Conservation (phyloP, 2,797 vertebrate species). For the Hippoglossus hippoglossus region DNA sequence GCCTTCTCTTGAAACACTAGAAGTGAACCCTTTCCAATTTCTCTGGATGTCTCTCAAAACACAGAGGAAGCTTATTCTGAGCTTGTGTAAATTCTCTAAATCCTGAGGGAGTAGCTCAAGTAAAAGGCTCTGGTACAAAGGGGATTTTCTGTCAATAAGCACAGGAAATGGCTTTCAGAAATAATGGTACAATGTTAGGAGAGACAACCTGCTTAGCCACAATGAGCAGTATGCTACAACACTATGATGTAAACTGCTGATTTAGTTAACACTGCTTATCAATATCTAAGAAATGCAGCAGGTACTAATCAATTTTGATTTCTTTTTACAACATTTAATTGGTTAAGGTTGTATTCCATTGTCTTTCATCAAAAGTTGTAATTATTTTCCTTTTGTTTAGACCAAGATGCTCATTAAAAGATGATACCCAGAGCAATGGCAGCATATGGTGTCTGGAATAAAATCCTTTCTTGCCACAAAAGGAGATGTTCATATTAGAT, state of each 20-base stretch:
- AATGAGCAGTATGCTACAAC: constrained; percentile 5
- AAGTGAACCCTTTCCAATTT: constrained; percentile 47
- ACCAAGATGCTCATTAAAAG: constrained; percentile 77
- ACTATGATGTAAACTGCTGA: constrained; percentile 4
- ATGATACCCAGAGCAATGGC: constrained; percentile 73
- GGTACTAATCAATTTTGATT: constrained; percentile 13
- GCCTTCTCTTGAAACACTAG: constrained; percentile 62
- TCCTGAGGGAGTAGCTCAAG: constrained; percentile 66
- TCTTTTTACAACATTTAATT: constrained; percentile 50
- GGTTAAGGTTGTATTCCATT: constrained; percentile 48
- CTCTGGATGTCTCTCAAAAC: constrained; percentile 36
- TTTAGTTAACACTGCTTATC: constrained; percentile 16
- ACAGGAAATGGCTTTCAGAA: constrained; percentile 36
- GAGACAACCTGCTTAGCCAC: not conserved
- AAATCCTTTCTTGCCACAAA: constrained; percentile 85
- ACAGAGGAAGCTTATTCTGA: constrained; percentile 42
- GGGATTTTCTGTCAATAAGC: constrained; percentile 57
- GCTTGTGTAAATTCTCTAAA: constrained; percentile 59
- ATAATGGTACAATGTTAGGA: constrained; percentile 18
- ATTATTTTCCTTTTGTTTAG: constrained; percentile 77
- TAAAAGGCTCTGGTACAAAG: constrained; percentile 60
- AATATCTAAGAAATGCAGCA: constrained; percentile 1
- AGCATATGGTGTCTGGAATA: constrained; percentile 81
- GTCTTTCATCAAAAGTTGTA: constrained; percentile 62
- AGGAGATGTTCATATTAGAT: constrained; percentile 88